Percentiles rank a stretch among this genome's conserved stretches.
phyloP scores from a whole-genome alignment of 2,888 invertebrate species.

The Aphidoletes aphidimyza region DNA sequence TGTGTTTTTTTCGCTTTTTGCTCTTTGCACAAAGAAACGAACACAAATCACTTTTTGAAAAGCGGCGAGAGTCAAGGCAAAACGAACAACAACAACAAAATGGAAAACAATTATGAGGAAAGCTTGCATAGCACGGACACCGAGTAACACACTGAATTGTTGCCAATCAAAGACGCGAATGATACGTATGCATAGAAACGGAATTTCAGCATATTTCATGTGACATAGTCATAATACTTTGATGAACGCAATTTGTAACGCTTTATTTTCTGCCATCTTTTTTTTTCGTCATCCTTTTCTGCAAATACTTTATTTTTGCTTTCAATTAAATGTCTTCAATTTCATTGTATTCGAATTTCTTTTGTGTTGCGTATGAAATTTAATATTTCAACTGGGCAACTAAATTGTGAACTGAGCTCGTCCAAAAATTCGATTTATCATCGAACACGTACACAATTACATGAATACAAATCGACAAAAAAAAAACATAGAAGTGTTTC shows the following conservation, averaged over 20 bases:
- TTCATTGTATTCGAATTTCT: not conserved
- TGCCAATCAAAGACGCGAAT: conserved; percentile 7
- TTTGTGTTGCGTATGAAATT: no score
- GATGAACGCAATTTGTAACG: not conserved
- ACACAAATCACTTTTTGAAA: conserved; percentile 35
- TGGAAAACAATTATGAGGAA: not conserved
- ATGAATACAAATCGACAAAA: not conserved
- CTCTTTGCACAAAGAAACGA: not conserved
- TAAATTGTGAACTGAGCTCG: not conserved
- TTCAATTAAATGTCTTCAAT: conserved; percentile 13
- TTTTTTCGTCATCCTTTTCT: not conserved
- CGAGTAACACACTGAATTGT: not conserved
- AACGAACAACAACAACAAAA: not conserved
- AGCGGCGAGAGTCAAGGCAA: not conserved
- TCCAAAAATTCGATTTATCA: conserved; percentile 14
- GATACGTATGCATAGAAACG: not conserved
- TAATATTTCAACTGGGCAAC: no score
- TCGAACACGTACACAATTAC: not conserved
- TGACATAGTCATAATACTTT: no score
- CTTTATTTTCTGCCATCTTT: not conserved
- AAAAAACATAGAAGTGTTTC: not conserved
- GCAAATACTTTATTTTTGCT: not conserved
- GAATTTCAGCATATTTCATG: no score
- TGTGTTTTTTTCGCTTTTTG: no score
- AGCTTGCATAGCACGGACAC: not conserved